A percentile compares a stretch with the other conserved stretches of the same genome.
These are phyloP conservation scores for Dexiosoma caninum DNA, from an alignment of 2,888 invertebrate genomes.

Conservation along the genomic window DNA sequence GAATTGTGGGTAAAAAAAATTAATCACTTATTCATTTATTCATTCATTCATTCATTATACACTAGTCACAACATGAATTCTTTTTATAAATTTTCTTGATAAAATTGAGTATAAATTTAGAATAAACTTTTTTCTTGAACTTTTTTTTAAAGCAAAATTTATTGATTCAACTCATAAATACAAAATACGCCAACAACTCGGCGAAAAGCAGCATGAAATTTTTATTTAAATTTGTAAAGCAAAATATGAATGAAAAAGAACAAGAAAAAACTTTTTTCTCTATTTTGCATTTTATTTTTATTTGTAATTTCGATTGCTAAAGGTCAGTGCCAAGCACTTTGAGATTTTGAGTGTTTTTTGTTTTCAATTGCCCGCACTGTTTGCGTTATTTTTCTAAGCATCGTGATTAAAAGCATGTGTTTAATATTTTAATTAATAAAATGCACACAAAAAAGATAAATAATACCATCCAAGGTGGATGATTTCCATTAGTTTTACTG, in stretches of 20 bases:
- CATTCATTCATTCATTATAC: not conserved
- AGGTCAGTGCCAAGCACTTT: constrained; percentile 54
- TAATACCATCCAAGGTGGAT: constrained; percentile 27
- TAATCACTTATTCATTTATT: not conserved
- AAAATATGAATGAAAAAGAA: not conserved
- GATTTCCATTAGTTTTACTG: constrained; percentile 14
- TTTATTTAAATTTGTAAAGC: not conserved
- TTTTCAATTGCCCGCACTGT: not conserved
- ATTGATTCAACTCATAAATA: constrained; percentile 24
- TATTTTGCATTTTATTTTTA: not conserved
- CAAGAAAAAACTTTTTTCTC: not conserved
- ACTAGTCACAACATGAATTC: not conserved
- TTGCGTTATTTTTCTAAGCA: not conserved
- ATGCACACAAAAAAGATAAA: not conserved
- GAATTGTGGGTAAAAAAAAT: not conserved
- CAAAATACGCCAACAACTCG: not conserved
- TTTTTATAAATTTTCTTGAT: not conserved
- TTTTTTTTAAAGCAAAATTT: not conserved
- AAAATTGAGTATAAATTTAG: not conserved
- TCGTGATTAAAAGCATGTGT: constrained; percentile 57
- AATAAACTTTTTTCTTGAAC: constrained; percentile 1
- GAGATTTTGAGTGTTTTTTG: constrained; percentile 10
- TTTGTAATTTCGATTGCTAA: constrained; percentile 34
- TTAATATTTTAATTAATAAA: constrained; percentile 55
- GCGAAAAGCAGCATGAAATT: not conserved